Percentiles rank a stretch among this genome's conserved stretches.
Conservation (phyloP, 2,888 invertebrate species). For the Taenaris catops region DNA sequence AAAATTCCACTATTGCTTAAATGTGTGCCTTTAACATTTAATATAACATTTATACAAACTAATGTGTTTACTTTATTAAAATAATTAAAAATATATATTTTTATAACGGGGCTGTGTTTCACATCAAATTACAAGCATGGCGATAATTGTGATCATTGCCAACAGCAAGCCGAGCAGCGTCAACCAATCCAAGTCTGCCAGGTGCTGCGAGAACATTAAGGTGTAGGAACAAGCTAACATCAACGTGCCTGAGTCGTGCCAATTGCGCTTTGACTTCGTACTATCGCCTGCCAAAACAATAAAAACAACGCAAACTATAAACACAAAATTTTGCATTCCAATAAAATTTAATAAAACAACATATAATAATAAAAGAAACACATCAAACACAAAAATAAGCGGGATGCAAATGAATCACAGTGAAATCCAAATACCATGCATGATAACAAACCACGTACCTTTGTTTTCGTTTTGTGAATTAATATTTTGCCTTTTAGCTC, state of each 20-base stretch:
- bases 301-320: constrained; percentile 36
- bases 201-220: constrained; percentile 84
- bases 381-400: constrained; percentile 31
- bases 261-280: constrained; percentile 71
- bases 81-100: constrained; percentile 1
- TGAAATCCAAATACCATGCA: constrained; percentile 71
- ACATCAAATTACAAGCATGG: constrained; percentile 80
- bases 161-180: constrained; percentile 87
- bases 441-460: constrained; percentile 70
- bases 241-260: constrained; percentile 83
- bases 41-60: background rate
- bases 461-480: constrained; percentile 68
- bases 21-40: background rate
- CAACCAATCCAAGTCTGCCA: constrained; percentile 86
- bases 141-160: constrained; percentile 86
- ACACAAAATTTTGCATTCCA: constrained; percentile 22
- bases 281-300: constrained; percentile 66
- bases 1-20: no score
- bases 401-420: constrained; percentile 65
- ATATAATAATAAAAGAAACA: constrained; percentile 21
- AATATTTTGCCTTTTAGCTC: constrained; percentile 63
- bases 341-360: constrained; percentile 7
- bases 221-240: constrained; percentile 89
- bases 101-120: constrained; percentile 5
- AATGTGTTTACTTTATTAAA: no score